Evolutionary conservation across 2,113 vertebrate genomes (phyloP), one percentile per base, ranked within the genome.

Genomic region (Gnathonemus longibarbis): DNA sequence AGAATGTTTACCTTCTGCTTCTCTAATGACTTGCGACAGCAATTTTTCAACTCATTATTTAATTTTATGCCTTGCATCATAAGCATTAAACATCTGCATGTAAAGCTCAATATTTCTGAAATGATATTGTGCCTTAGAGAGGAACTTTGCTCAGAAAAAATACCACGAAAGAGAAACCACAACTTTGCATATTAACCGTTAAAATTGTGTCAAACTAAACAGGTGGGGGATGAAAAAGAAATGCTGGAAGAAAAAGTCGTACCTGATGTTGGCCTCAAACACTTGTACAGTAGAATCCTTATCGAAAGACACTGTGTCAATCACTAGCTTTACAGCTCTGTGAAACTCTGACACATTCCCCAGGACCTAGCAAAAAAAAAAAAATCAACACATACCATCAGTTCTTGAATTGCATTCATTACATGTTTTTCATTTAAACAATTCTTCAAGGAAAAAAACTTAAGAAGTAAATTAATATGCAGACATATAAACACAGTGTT

Each of bases 191-290:
- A 42, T 80, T 42, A 42, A 35, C 31, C 35, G 17, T 80, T 80
- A 88, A 10, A 46, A 58, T 13, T 42, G 31, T 66, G 58, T 87
- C 27, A 70, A 80, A 80, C 35, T 80, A 52, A 58, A 87, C 48
- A 49, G 49, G 45, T 52, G 49, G 27, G 21, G 83, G 17, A 39
- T 49, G 10, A 21, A n/a, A 49, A 46, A 2, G 66, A 86, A 19
- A 62, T 0, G 46, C 27, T 45, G 27, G 31, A 74, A 52, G 46
- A 77, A 66, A 83, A 31, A 21, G 74, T 80, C 90, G 0, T 95
- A 99, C 98, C 98, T 98, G 93, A 99, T 99, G 7, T 98, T 99
- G 88, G 98, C 98, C 93, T 99, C 99, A 91, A 99, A 99, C 77
- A 99, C 98, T 89, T 99, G 99, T 52, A 99, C 98, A 0, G 99